phyloP scores from a whole-genome alignment of 2,113 vertebrate species.

The Benitochromis conjunctus region DNA sequence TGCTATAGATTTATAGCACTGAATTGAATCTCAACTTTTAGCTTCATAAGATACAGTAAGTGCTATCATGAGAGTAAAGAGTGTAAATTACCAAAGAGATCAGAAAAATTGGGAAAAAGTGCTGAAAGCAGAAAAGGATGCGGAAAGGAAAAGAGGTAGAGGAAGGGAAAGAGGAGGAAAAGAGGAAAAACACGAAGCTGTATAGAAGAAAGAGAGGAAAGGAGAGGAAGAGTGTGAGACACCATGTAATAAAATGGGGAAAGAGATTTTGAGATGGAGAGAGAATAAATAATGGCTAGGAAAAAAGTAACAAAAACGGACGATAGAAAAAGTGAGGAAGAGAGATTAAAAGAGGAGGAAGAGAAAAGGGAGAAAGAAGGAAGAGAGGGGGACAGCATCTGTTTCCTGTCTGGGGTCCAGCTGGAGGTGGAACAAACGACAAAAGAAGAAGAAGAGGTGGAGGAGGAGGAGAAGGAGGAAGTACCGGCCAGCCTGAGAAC shows the following conservation, averaged over 20 bases:
- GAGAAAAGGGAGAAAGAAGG: slow-evolving; percentile 30
- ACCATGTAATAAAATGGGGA: background rate
- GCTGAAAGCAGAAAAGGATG: background rate
- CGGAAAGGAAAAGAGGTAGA: background rate
- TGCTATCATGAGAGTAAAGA: background rate
- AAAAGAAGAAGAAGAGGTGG: slow-evolving; percentile 44
- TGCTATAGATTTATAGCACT: background rate
- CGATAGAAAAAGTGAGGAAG: slow-evolving; percentile 6
- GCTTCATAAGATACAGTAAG: background rate
- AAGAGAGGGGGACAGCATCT: slow-evolving; percentile 55
- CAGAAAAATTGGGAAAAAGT: background rate
- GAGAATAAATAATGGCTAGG: background rate
- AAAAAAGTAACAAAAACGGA: background rate
- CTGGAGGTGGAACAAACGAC: slow-evolving; percentile 70
- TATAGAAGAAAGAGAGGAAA: background rate
- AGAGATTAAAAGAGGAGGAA: slow-evolving; percentile 15
- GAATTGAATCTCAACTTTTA: background rate
- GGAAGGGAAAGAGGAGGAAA: background rate
- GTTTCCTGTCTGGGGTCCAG: slow-evolving; percentile 70
- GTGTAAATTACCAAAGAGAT: background rate
- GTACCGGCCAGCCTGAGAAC: slow-evolving; percentile 55
- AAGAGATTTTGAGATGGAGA: background rate
- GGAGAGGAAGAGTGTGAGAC: background rate
- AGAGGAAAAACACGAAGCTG: background rate
- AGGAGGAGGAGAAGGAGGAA: slow-evolving; percentile 48